These are phyloP conservation scores for Sebastes diploproa DNA, from an alignment of 2,797 vertebrate genomes.

Conservation along the genomic window DNA sequence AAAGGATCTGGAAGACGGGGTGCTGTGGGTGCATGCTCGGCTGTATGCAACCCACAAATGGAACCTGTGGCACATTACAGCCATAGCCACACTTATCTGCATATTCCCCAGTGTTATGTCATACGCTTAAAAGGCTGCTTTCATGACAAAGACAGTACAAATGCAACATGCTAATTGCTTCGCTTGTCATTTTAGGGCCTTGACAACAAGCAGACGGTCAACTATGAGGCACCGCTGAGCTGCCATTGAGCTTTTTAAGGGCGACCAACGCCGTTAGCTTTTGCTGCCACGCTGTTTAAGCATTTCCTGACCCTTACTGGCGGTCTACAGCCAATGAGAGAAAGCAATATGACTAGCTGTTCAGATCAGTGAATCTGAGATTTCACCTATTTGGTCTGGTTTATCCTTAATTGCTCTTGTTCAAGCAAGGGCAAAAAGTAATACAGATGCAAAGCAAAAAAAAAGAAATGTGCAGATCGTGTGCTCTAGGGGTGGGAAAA, in stretches of 20 bases:
- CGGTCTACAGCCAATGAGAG: not conserved
- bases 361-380: not conserved
- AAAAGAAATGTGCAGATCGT: not conserved
- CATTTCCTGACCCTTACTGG: not conserved
- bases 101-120: not conserved
- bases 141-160: not conserved
- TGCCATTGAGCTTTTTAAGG: not conserved
- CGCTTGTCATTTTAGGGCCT: not conserved
- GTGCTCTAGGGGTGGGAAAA: not conserved
- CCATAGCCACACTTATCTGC: not conserved
- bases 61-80: slow-evolving; percentile 32
- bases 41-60: slow-evolving; percentile 21
- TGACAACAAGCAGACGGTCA: not conserved
- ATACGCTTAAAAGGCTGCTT: not conserved
- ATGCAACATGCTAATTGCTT: slow-evolving; percentile 6
- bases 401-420: not conserved
- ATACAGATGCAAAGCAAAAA: no score
- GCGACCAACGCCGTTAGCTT: not conserved
- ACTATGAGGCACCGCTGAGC: not conserved
- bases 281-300: not conserved
- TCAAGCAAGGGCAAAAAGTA: not conserved
- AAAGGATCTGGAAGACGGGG: slow-evolving; percentile 69
- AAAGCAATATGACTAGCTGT: not conserved
- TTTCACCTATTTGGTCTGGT: not conserved
- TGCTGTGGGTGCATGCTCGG: slow-evolving; percentile 42